Conservation (phyloP, 2,888 invertebrate genomes). For the Epirrhoe tristata region DNA sequence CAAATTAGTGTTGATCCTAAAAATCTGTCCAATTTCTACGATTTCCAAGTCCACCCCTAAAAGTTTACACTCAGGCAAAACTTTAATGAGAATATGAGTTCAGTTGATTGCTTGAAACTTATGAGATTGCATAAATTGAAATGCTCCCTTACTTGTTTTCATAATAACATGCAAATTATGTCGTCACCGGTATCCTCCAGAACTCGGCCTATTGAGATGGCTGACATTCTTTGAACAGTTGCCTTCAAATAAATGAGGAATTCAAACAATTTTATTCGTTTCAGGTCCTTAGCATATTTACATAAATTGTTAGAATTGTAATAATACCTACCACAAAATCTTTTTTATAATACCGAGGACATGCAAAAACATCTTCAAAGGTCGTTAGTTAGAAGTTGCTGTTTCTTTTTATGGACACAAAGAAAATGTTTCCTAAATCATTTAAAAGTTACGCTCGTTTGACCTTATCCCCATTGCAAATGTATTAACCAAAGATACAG, state of each 20-base stretch:
- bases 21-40: background rate
- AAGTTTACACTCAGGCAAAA: conserved; percentile 43
- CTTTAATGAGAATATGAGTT: conserved; percentile 57
- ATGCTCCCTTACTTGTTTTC: conserved; percentile 52
- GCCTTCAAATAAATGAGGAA: background rate
- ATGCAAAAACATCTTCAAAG: too few species aligned
- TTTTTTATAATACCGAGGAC: too few species aligned
- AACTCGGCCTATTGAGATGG: conserved; percentile 6
- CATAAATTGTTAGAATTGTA: too few species aligned
- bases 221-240: background rate
- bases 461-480: too few species aligned
- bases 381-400: too few species aligned
- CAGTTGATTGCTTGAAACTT: conserved; percentile 50
- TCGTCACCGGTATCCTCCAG: conserved; percentile 44
- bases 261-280: background rate
- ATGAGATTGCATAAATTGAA: conserved; percentile 59
- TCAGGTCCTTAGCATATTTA: background rate
- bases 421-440: too few species aligned
- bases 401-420: too few species aligned
- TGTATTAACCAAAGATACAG: too few species aligned
- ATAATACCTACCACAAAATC: too few species aligned
- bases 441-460: too few species aligned
- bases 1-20: background rate
- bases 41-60: conserved; percentile 32
- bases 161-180: conserved; percentile 63